phyloP scores from a whole-genome alignment of 1,140 invertebrate species.

The Lutraria rhynchaena region DNA sequence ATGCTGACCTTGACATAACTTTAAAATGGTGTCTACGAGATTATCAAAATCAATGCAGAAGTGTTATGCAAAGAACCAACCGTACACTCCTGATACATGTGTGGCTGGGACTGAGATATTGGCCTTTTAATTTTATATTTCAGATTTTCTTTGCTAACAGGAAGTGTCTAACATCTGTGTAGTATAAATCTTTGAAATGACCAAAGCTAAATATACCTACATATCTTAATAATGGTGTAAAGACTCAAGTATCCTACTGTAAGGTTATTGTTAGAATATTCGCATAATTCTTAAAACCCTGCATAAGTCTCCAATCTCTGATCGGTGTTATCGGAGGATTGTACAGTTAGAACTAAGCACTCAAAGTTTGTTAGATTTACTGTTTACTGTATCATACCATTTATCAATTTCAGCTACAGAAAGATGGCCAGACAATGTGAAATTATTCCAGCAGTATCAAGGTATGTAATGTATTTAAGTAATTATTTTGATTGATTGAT shows the following conservation, averaged over 20 bases:
- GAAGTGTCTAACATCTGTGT: too few species aligned
- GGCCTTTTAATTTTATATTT: too few species aligned
- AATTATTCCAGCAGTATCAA: constrained; percentile 93
- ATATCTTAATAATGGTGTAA: background rate
- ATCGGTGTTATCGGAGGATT: background rate
- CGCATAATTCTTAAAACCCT: background rate
- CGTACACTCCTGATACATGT: too few species aligned
- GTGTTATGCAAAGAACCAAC: too few species aligned
- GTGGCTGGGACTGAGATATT: too few species aligned
- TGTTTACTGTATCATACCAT: constrained; percentile 9
- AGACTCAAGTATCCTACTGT: background rate
- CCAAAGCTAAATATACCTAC: too few species aligned
- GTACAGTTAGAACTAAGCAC: background rate
- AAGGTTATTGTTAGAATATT: background rate
- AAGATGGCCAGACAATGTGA: constrained; percentile 93
- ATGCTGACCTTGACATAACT: too few species aligned
- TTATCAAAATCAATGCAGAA: too few species aligned
- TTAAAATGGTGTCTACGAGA: too few species aligned
- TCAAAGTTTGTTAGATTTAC: background rate
- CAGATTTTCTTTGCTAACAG: too few species aligned
- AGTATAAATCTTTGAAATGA: too few species aligned
- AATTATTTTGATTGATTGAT: background rate
- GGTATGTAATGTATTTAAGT: constrained; percentile 63
- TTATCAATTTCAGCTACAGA: constrained; percentile 85
- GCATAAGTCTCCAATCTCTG: background rate